Conservation (phyloP, 2,113 vertebrate species). For the Phrynosoma platyrhinos region DNA sequence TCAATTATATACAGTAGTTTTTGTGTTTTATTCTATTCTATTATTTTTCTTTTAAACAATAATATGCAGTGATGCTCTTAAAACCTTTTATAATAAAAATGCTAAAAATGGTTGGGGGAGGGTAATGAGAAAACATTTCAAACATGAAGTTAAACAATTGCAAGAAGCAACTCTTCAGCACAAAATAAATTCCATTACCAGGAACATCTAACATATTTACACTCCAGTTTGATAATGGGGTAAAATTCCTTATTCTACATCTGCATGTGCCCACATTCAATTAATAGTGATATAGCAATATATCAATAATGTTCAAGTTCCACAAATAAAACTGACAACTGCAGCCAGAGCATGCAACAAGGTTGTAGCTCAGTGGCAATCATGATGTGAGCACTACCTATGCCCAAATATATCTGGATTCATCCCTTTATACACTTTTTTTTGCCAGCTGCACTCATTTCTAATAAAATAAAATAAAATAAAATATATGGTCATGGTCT, state of each 20-base stretch:
- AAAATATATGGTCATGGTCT: background rate
- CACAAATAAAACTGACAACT: background rate
- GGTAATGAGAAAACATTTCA: background rate
- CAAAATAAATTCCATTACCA: background rate
- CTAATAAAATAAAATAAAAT: background rate
- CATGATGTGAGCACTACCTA: background rate
- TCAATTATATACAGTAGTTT: too few relatives aligned
- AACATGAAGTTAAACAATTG: background rate
- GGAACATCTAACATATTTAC: background rate
- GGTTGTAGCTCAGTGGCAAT: background rate
- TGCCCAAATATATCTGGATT: background rate
- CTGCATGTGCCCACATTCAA: background rate
- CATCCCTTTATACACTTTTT: background rate
- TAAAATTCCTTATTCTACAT: too few relatives aligned
- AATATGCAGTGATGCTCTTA: background rate
- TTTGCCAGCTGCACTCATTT: background rate
- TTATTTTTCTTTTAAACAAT: background rate
- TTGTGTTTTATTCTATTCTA: background rate
- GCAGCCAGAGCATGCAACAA: background rate
- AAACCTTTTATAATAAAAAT: background rate
- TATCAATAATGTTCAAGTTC: background rate
- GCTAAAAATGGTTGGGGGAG: background rate
- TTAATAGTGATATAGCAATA: background rate
- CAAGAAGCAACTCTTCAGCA: background rate
- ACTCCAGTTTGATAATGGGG: background rate